Percentiles rank a stretch among this genome's conserved stretches.
These are phyloP conservation scores for Agonopterix subpropinquella DNA, from an alignment of 2,888 invertebrate genomes.

Conservation along the genomic window DNA sequence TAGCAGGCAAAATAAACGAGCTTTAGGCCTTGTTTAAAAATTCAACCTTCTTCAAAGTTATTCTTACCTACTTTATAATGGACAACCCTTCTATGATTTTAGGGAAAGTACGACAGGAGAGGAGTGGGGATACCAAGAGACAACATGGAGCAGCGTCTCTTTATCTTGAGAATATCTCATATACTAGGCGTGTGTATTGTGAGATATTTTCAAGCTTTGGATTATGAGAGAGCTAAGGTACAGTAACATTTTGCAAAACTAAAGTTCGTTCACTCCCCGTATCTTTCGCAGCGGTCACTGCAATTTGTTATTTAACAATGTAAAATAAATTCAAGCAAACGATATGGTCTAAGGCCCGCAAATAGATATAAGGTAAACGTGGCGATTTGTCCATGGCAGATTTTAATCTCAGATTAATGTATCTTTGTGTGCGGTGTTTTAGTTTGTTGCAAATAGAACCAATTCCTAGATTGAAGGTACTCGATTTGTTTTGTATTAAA, in stretches of 20 bases:
- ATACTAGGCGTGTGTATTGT: too few relatives aligned
- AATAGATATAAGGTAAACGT: conserved; percentile 29
- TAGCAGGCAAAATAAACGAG: too few relatives aligned
- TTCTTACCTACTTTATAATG: too few relatives aligned
- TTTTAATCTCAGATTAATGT: conserved; percentile 56
- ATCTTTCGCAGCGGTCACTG: conserved; percentile 13
- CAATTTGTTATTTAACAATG: conserved; percentile 14
- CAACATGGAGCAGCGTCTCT: too few relatives aligned
- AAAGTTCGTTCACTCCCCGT: conserved; percentile 16
- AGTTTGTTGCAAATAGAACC: conserved; percentile 31
- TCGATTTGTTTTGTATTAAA: conserved; percentile 26
- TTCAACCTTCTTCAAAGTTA: too few relatives aligned
- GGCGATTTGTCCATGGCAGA: conserved; percentile 53
- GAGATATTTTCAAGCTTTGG: too few relatives aligned
- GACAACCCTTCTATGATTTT: too few relatives aligned
- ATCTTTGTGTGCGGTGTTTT: conserved; percentile 33
- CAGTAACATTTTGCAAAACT: background rate
- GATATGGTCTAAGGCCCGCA: conserved; percentile 13
- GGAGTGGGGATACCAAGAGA: too few relatives aligned
- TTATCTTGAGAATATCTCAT: too few relatives aligned
- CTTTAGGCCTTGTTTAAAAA: too few relatives aligned
- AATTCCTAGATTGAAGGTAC: conserved; percentile 30
- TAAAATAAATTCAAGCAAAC: conserved; percentile 14
- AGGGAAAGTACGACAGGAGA: too few relatives aligned
- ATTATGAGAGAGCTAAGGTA: background rate